These are phyloP conservation scores for Puntigrus tetrazona DNA, from an alignment of 2,113 vertebrate species.

Conservation along the genomic window DNA sequence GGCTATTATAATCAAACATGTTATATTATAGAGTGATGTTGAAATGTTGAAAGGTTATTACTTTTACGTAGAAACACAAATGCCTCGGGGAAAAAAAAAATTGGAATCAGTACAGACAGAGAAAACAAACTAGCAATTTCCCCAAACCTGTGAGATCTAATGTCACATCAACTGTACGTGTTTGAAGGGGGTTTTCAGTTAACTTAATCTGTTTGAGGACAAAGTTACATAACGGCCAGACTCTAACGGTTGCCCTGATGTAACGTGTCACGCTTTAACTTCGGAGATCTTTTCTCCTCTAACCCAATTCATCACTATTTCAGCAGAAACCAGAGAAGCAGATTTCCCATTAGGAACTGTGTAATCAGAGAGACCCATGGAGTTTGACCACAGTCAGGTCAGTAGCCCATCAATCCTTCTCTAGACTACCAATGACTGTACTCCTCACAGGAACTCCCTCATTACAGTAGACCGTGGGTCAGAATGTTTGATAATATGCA, in stretches of 20 bases:
- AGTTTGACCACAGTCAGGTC: slow-evolving; percentile 68
- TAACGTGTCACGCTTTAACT: neutral
- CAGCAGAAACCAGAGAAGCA: slow-evolving; percentile 53
- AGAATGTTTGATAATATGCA: neutral
- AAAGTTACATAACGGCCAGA: slow-evolving; percentile 24
- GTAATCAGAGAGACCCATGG: slow-evolving; percentile 58
- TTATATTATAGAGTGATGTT: too few species aligned
- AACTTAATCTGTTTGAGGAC: slow-evolving; percentile 26
- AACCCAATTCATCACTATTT: slow-evolving; percentile 58
- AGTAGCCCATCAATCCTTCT: slow-evolving; percentile 58
- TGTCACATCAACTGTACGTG: slow-evolving; percentile 20
- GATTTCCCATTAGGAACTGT: slow-evolving; percentile 52
- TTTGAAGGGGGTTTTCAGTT: slow-evolving; percentile 12
- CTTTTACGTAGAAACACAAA: neutral
- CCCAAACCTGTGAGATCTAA: neutral
- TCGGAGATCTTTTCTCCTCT: slow-evolving; percentile 18
- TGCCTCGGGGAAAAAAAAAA: too few species aligned
- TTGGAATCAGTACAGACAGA: neutral
- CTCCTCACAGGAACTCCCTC: slow-evolving; percentile 65
- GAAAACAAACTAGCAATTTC: neutral
- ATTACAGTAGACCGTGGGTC: slow-evolving; percentile 14
- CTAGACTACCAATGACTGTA: slow-evolving; percentile 67
- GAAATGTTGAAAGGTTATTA: neutral
- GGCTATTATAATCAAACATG: too few species aligned
- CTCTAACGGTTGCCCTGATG: slow-evolving; percentile 22